These are phyloP conservation scores for Numida meleagris DNA, from an alignment of 2,113 vertebrate species.

Conservation along the genomic window DNA sequence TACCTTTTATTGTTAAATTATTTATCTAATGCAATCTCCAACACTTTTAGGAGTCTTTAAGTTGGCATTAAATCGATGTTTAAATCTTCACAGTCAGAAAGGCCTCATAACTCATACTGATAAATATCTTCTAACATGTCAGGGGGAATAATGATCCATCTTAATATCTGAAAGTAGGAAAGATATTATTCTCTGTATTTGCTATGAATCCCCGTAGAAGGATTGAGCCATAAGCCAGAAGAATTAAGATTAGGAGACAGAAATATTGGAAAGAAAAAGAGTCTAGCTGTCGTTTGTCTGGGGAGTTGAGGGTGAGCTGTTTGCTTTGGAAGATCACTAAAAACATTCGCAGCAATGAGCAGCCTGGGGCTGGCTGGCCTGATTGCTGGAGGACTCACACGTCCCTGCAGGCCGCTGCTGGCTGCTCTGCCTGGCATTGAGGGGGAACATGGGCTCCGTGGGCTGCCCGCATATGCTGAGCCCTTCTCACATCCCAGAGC, in stretches of 20 bases:
- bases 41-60: slow-evolving; percentile 68
- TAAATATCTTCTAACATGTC: slow-evolving; percentile 59
- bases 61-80: slow-evolving; percentile 74
- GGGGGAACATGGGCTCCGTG: too few species aligned
- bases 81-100: slow-evolving; percentile 53
- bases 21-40: slow-evolving; percentile 75
- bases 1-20: slow-evolving; percentile 80
- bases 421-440: background rate
- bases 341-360: background rate
- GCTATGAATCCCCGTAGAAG: background rate
- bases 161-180: slow-evolving; percentile 20
- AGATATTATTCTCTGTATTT: slow-evolving; percentile 19
- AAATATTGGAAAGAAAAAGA: background rate
- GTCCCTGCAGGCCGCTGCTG: background rate
- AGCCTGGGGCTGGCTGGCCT: background rate
- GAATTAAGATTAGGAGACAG: slow-evolving; percentile 5
- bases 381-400: background rate
- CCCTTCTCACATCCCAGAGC: background rate
- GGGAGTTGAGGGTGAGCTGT: background rate
- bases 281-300: background rate
- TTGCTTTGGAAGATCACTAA: background rate
- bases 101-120: slow-evolving; percentile 59
- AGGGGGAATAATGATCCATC: slow-evolving; percentile 54
- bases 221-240: background rate
- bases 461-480: accelerated